These are phyloP conservation scores for Acronicta alni DNA, from an alignment of 2,888 invertebrate species.

Conservation along the genomic window DNA sequence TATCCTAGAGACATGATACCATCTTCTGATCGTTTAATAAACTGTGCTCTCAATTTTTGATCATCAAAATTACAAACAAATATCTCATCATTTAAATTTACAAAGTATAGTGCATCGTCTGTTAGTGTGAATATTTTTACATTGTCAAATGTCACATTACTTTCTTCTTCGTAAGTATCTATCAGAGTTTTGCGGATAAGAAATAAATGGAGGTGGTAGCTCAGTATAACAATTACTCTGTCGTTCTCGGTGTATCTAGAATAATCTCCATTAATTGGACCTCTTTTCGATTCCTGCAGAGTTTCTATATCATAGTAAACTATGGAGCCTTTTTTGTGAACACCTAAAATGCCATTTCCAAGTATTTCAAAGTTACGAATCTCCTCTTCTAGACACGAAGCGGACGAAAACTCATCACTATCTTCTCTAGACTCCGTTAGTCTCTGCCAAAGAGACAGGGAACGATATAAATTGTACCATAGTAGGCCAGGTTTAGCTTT, in stretches of 20 bases:
- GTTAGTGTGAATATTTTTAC: constrained; percentile 69
- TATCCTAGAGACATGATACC: constrained; percentile 70
- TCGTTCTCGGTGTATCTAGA: constrained; percentile 71
- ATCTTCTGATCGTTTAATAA: constrained; percentile 56
- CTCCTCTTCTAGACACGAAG: constrained; percentile 65
- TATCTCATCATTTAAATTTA: constrained; percentile 67
- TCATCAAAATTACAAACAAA: constrained; percentile 58
- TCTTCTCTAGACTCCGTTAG: constrained; percentile 64
- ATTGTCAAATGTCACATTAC: constrained; percentile 59
- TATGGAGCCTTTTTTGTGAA: constrained; percentile 69
- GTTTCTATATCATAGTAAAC: constrained; percentile 73
- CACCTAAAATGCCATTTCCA: constrained; percentile 67
- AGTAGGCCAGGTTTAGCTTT: constrained; percentile 61
- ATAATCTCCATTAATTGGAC: constrained; percentile 66
- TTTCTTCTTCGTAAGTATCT: constrained; percentile 37
- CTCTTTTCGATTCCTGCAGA: constrained; percentile 55
- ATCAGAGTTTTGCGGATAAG: constrained; percentile 62
- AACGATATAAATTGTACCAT: constrained; percentile 76
- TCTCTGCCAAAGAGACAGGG: constrained; percentile 73
- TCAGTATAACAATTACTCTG: constrained; percentile 60
- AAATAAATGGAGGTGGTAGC: constrained; percentile 63
- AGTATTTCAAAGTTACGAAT: constrained; percentile 69
- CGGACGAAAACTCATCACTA: constrained; percentile 74
- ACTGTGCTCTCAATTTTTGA: constrained; percentile 30
- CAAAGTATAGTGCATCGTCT: constrained; percentile 63